Conservation (phyloP, 64 coral and sea anemone genomes). For the Hydrozoanthus tunicans region DNA sequence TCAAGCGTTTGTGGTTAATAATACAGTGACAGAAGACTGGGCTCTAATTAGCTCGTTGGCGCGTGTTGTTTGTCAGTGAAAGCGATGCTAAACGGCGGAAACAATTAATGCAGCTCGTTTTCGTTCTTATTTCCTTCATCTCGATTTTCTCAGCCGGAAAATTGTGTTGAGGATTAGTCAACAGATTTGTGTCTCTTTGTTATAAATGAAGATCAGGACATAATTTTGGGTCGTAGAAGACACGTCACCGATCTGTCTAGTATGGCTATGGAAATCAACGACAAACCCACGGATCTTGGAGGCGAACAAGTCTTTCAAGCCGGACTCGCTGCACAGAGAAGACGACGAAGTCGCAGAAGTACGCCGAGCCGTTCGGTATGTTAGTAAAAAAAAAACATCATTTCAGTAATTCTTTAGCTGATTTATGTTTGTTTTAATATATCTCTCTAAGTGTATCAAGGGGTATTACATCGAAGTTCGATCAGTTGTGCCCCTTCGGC, state of each 20-base stretch:
- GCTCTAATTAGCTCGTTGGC: background rate
- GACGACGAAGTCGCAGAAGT: constrained; percentile 6
- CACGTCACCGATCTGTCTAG: background rate
- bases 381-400: background rate
- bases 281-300: background rate
- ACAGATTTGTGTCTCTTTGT: background rate
- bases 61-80: background rate
- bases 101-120: background rate
- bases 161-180: background rate
- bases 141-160: background rate
- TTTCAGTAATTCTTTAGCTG: background rate
- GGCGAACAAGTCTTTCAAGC: constrained; percentile 6
- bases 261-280: background rate
- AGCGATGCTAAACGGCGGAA: background rate
- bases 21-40: background rate
- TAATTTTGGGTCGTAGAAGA: background rate
- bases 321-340: constrained; percentile 25
- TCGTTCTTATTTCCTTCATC: background rate
- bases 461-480: background rate
- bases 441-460: background rate
- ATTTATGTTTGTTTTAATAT: background rate
- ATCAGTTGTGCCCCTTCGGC: no score
- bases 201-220: background rate
- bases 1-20: no score
- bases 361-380: constrained; percentile 15